Percentiles rank a stretch among this genome's conserved stretches.
These are phyloP conservation scores for Deroptyus accipitrinus DNA, from an alignment of 2,113 vertebrate species.

Conservation along the genomic window DNA sequence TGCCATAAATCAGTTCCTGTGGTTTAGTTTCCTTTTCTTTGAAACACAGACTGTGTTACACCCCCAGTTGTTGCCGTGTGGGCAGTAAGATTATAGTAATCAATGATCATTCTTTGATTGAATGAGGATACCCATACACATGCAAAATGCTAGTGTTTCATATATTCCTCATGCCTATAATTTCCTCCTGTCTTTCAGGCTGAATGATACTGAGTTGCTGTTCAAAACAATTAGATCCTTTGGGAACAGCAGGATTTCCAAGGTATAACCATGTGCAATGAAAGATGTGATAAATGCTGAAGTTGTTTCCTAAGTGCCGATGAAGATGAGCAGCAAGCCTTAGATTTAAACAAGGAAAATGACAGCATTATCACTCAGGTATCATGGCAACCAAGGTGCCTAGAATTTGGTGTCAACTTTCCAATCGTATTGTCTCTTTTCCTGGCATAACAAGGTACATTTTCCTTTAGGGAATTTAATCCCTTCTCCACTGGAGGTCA, in stretches of 20 bases:
- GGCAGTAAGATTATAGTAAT: conserved; percentile 21
- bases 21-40: not conserved
- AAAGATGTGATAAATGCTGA: conserved; percentile 39
- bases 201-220: not conserved
- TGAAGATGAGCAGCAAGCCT: conserved; percentile 28
- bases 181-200: conserved; percentile 3
- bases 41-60: not conserved
- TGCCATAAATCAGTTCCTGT: not conserved
- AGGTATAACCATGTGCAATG: not conserved
- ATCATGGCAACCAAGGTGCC: conserved; percentile 19
- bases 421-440: conserved; percentile 7
- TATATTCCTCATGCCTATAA: not conserved
- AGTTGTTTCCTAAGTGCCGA: conserved; percentile 13
- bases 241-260: conserved; percentile 24
- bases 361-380: conserved; percentile 52
- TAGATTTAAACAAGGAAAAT: conserved; percentile 28
- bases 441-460: not conserved
- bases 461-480: not conserved
- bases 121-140: not conserved
- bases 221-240: conserved; percentile 27
- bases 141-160: not conserved
- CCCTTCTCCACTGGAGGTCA: not conserved
- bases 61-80: not conserved
- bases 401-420: conserved; percentile 34
- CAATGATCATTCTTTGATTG: not conserved